These are phyloP conservation scores for Dendroctonus ponderosae DNA, from an alignment of 1,140 invertebrate genomes.

Conservation along the genomic window DNA sequence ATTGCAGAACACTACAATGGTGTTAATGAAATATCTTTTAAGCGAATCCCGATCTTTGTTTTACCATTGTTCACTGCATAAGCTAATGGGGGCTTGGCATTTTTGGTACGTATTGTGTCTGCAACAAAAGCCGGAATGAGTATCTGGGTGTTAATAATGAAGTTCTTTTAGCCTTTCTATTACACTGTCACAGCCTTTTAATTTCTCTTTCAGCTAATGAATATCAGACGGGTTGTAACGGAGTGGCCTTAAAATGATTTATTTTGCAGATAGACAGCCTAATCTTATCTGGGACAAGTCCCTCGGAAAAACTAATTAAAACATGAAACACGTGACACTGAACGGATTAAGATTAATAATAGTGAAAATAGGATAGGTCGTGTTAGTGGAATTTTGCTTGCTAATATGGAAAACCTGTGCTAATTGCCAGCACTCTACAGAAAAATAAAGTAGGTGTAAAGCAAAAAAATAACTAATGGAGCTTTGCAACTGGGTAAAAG, in stretches of 20 bases:
- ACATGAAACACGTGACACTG: neutral
- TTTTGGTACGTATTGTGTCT: slow-evolving; percentile 10
- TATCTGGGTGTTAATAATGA: slow-evolving; percentile 15
- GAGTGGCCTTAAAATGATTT: slow-evolving; percentile 4
- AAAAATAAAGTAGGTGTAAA: too few relatives aligned
- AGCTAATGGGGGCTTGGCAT: slow-evolving; percentile 1
- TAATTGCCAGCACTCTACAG: too few relatives aligned
- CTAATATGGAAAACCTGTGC: too few relatives aligned
- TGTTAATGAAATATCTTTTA: too few relatives aligned
- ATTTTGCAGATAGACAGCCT: slow-evolving; percentile 7
- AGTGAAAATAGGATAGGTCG: too few relatives aligned
- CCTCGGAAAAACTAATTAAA: slow-evolving; percentile 6
- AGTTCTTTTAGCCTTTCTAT: slow-evolving; percentile 13
- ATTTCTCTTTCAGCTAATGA: slow-evolving; percentile 7
- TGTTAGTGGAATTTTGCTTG: too few relatives aligned
- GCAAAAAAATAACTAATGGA: too few relatives aligned
- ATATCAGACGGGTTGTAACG: slow-evolving; percentile 6
- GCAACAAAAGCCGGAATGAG: slow-evolving; percentile 3
- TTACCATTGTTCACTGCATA: slow-evolving; percentile 3
- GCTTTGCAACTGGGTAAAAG: too few relatives aligned
- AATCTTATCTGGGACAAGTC: slow-evolving; percentile 5
- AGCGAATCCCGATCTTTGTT: slow-evolving; percentile 1
- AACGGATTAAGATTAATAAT: neutral
- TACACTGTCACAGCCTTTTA: slow-evolving; percentile 4
- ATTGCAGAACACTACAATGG: too few relatives aligned